Conservation (phyloP, 2,797 vertebrate species). For the Sternarchorhynchus goeldii region DNA sequence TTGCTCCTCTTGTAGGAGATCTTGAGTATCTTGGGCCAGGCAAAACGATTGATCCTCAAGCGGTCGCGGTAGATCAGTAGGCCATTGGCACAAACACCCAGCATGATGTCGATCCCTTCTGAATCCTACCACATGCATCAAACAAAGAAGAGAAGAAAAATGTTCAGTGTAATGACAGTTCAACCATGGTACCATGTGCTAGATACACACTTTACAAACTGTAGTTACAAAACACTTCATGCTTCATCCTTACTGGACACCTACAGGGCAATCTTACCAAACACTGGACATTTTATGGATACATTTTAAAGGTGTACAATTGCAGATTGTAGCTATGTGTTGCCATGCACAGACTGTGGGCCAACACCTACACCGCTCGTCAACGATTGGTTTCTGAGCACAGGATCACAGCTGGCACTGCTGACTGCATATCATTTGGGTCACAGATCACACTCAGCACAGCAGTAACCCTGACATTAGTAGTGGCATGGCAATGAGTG, state of each 20-base stretch:
- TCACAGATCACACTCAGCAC: no score
- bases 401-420: no score
- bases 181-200: background rate
- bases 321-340: no score
- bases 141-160: background rate
- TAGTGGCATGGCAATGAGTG: no score
- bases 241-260: no score
- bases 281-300: background rate
- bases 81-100: conserved; percentile 95
- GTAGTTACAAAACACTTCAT: background rate
- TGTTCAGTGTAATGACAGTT: background rate
- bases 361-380: no score
- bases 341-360: no score
- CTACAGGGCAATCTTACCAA: background rate
- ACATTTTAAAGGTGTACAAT: background rate
- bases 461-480: no score
- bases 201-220: background rate
- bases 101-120: conserved; percentile 98
- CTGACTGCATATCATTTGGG: no score
- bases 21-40: conserved; percentile 99
- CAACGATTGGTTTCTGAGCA: no score
- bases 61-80: conserved; percentile 98
- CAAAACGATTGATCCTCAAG: conserved; percentile 97
- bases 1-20: conserved; percentile 99
- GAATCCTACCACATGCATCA: conserved; percentile 82